A percentile compares a stretch with the other conserved stretches of the same genome.
phyloP scores from a whole-genome alignment of 2,797 vertebrate species.

The Falco naumanni region DNA sequence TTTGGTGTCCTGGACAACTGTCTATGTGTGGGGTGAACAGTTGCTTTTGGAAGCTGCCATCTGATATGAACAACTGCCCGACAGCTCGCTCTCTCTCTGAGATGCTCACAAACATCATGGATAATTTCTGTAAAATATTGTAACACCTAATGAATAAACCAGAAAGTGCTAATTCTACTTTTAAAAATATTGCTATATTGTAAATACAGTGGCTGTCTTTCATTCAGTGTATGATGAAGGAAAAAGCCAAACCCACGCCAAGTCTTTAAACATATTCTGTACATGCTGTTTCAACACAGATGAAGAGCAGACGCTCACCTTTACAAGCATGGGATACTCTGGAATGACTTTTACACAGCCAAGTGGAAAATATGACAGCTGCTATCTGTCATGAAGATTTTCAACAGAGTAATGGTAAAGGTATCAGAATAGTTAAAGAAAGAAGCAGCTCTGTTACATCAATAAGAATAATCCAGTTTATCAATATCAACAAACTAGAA shows the following conservation, averaged over 20 bases:
- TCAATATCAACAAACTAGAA: neutral
- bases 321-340: neutral
- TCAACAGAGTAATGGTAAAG: neutral
- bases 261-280: neutral
- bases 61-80: neutral
- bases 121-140: neutral
- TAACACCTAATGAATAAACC: neutral
- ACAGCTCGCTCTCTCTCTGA: neutral
- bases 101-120: accelerated
- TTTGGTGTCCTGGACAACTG: neutral
- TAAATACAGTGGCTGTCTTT: neutral
- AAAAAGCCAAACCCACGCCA: neutral
- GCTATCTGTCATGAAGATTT: neutral
- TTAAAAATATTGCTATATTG: neutral
- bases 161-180: neutral
- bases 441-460: neutral
- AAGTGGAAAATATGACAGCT: slow-evolving; percentile 1
- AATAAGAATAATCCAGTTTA: neutral
- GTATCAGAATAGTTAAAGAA: neutral
- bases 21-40: neutral
- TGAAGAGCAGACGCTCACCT: neutral
- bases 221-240: neutral
- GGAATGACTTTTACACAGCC: neutral
- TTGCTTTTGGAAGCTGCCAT: neutral
- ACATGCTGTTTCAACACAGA: neutral